phyloP scores from a whole-genome alignment of 2,888 invertebrate genomes.

The Myopa testacea region DNA sequence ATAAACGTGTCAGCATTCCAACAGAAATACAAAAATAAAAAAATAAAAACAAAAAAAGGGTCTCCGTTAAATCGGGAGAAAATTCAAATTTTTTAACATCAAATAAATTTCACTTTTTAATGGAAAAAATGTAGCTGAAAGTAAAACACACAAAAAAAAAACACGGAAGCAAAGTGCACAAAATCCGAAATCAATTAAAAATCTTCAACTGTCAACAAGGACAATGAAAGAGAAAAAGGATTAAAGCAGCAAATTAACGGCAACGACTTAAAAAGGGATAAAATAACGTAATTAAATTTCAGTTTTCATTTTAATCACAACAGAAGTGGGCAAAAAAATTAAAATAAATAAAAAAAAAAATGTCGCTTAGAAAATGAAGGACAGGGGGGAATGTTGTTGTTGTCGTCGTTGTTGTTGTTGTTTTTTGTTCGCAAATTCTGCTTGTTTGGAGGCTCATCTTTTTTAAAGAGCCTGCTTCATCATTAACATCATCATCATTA shows the following conservation, averaged over 20 bases:
- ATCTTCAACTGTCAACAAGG: constrained; percentile 16
- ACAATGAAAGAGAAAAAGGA: constrained; percentile 18
- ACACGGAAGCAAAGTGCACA: background rate
- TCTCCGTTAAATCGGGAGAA: background rate
- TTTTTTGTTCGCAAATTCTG: no score
- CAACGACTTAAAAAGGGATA: constrained; percentile 24
- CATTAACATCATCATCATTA: background rate
- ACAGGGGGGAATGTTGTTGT: background rate
- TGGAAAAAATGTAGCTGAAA: background rate
- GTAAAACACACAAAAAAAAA: background rate
- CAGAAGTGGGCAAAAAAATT: constrained; percentile 17
- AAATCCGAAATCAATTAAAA: constrained; percentile 38
- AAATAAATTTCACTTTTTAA: constrained; percentile 21
- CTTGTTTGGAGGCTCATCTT: no score
- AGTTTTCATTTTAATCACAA: constrained; percentile 28
- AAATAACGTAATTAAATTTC: constrained; percentile 32
- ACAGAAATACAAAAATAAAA: background rate
- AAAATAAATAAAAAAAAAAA: constrained; percentile 1
- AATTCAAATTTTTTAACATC: background rate
- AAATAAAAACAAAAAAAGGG: background rate
- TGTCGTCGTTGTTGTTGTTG: no score
- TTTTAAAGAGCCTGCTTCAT: background rate
- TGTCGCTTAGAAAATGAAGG: background rate
- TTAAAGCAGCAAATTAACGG: constrained; percentile 28
- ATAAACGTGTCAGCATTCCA: constrained; percentile 19